phyloP scores from a whole-genome alignment of 1,140 invertebrate species.

The Andrena cerasifolii region DNA sequence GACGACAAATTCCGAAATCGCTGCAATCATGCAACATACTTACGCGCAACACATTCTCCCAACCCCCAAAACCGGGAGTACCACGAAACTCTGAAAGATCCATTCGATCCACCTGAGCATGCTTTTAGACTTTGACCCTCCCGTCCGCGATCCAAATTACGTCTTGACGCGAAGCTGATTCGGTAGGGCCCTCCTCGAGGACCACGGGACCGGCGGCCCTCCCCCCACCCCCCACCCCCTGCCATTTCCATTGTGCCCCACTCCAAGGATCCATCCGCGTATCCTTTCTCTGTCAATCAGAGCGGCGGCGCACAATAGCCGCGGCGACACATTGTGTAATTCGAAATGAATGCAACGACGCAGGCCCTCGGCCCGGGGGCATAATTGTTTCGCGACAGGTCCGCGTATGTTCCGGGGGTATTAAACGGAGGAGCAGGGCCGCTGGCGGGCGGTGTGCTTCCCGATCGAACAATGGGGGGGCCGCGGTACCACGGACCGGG shows the following conservation, averaged over 20 bases:
- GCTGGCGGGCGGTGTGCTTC: conserved; percentile 5
- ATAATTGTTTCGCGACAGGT: conserved; percentile 63
- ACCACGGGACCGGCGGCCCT: not conserved
- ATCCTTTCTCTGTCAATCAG: conserved; percentile 66
- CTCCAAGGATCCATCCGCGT: conserved; percentile 48
- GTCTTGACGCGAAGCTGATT: conserved; percentile 21
- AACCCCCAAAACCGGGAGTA: too few relatives aligned
- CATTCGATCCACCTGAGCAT: not conserved
- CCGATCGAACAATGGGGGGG: conserved; percentile 49
- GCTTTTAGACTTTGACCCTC: not conserved
- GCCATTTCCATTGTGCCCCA: too few relatives aligned
- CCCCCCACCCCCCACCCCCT: too few relatives aligned
- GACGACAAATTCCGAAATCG: too few relatives aligned
- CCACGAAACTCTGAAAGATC: not conserved
- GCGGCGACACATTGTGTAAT: conserved; percentile 66
- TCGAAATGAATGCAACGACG: conserved; percentile 53
- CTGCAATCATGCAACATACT: too few relatives aligned
- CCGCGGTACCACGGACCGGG: conserved; percentile 20
- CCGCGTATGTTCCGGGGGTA: conserved; percentile 27
- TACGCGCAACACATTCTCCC: too few relatives aligned
- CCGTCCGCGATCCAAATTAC: conserved; percentile 2
- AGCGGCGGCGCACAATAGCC: conserved; percentile 31
- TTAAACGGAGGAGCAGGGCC: conserved; percentile 28
- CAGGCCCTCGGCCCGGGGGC: not conserved
- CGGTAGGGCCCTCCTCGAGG: not conserved